Evolutionary conservation across 2,113 vertebrate species (phyloP).

Genomic region (Coregonus clupeaformis): DNA sequence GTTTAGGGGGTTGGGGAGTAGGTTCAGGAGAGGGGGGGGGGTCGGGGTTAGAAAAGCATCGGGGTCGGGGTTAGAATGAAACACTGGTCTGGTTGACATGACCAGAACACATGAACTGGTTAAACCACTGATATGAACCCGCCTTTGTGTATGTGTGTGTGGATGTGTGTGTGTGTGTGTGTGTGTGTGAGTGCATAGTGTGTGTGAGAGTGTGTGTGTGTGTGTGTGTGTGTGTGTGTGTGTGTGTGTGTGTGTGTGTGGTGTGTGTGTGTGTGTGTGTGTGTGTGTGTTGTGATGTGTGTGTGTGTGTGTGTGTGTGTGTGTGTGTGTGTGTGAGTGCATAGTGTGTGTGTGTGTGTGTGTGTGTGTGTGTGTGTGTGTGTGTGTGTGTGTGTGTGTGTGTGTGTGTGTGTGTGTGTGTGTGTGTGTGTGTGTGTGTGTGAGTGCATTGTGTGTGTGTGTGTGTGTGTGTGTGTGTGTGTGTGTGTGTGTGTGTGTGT

Average conservation of each 20-base stretch:
- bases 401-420: neutral
- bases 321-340: neutral
- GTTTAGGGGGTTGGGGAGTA: too few relatives aligned
- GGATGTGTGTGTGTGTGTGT: constrained; percentile 22
- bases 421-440: neutral
- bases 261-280: neutral
- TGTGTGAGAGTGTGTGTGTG: too few relatives aligned
- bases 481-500: constrained; percentile 1
- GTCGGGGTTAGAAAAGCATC: too few relatives aligned
- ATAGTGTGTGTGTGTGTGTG: constrained; percentile 1
- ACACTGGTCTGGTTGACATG: too few relatives aligned
- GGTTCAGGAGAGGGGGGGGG: too few relatives aligned
- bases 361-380: constrained; percentile 1
- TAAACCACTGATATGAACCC: neutral
- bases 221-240: constrained; percentile 1
- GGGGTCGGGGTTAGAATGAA: too few relatives aligned
- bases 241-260: neutral
- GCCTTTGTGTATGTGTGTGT: constrained; percentile 2
- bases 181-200: neutral
- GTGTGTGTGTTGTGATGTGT: too few relatives aligned
- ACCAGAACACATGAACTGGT: neutral
- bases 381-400: constrained; percentile 2
- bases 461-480: neutral
- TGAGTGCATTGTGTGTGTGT: neutral
- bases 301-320: neutral